Evolutionary conservation across 2,888 invertebrate genomes (phyloP).

Genomic region (Uloborus plumipes): DNA sequence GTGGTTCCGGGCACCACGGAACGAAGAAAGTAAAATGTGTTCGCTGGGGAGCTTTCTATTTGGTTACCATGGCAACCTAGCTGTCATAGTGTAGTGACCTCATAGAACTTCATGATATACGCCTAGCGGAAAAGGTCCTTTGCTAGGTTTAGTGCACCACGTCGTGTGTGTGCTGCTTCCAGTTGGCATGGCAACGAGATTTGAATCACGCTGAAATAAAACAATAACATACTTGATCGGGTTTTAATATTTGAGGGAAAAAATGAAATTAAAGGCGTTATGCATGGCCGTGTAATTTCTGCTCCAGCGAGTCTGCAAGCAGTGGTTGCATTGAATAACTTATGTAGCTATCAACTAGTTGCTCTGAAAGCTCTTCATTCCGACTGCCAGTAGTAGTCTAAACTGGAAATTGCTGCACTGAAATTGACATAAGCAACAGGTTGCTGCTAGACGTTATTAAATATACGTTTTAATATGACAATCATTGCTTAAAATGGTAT

Average conservation of each 20-base stretch:
- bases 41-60: constrained; percentile 10
- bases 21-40: background rate
- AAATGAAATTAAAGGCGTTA: background rate
- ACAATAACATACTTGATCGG: constrained; percentile 14
- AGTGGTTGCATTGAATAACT: too few relatives aligned
- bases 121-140: constrained; percentile 29
- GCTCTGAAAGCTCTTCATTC: too few relatives aligned
- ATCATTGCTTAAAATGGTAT: too few relatives aligned
- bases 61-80: constrained; percentile 44
- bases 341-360: too few relatives aligned
- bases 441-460: too few relatives aligned
- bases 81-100: constrained; percentile 57
- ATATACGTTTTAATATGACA: too few relatives aligned
- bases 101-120: constrained; percentile 48
- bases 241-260: constrained; percentile 21
- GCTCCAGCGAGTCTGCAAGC: too few relatives aligned
- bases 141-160: constrained; percentile 47
- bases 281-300: too few relatives aligned
- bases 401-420: too few relatives aligned
- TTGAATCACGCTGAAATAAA: constrained; percentile 51
- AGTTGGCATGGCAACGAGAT: constrained; percentile 43
- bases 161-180: constrained; percentile 36
- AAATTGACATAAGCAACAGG: too few relatives aligned
- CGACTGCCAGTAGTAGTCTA: too few relatives aligned
- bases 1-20: too few relatives aligned